Percentiles rank a stretch among this genome's conserved stretches.
Conservation (phyloP, 2,888 invertebrate species). For the Cordylochernes scorpioides region DNA sequence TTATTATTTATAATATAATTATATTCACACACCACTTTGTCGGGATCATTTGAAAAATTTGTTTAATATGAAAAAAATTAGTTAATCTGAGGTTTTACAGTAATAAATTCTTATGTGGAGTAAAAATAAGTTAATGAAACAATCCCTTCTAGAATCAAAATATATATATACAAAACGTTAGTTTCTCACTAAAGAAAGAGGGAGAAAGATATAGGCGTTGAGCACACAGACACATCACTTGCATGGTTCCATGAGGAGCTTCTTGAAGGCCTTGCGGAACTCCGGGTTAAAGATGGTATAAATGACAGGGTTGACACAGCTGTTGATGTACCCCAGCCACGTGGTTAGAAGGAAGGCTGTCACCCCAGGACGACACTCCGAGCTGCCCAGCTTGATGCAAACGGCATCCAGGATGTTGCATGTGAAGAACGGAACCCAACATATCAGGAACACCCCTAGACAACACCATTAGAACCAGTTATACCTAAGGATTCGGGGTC, state of each 20-base stretch:
- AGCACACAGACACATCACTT: too few species aligned
- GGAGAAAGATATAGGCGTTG: too few species aligned
- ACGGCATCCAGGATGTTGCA: slow-evolving; percentile 91
- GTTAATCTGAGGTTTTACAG: too few species aligned
- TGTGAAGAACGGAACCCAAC: slow-evolving; percentile 98
- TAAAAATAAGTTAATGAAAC: too few species aligned
- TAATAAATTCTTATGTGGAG: too few species aligned
- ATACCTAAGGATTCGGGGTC: neutral
- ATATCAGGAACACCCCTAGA: slow-evolving; percentile 79
- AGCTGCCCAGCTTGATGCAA: slow-evolving; percentile 40
- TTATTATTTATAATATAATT: too few species aligned
- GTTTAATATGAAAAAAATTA: too few species aligned
- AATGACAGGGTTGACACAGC: slow-evolving; percentile 47
- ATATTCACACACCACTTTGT: too few species aligned
- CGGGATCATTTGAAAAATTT: too few species aligned
- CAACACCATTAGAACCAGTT: slow-evolving; percentile 4
- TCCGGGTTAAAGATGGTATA: slow-evolving; percentile 90
- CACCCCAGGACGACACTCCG: slow-evolving; percentile 52
- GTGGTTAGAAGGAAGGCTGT: slow-evolving; percentile 77
- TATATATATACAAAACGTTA: too few species aligned
- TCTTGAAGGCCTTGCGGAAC: slow-evolving; percentile 90
- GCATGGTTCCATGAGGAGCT: slow-evolving; percentile 33
- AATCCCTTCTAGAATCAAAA: too few species aligned
- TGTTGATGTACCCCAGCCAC: slow-evolving; percentile 89
- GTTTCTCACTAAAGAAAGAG: too few species aligned